Conservation (phyloP, 1,140 invertebrate species). For the Sesamia nonagrioides region DNA sequence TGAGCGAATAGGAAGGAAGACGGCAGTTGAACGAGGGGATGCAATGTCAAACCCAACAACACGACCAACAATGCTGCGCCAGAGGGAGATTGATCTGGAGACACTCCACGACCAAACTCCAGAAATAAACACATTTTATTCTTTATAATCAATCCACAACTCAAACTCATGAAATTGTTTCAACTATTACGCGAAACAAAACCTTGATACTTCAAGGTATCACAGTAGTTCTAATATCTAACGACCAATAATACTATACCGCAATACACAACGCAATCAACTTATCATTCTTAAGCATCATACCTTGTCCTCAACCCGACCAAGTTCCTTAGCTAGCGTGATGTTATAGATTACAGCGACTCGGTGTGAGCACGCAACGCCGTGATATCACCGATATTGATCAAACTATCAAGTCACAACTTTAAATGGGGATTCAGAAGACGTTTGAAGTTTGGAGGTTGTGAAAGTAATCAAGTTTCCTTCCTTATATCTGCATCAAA, state of each 20-base stretch:
- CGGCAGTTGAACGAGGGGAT: no score
- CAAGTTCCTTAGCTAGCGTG: not conserved
- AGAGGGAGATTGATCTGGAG: no score
- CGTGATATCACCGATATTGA: slow-evolving; percentile 19
- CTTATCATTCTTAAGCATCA: not conserved
- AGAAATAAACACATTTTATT: no score
- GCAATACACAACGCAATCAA: not conserved
- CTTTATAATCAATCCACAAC: not conserved
- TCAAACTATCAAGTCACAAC: no score
- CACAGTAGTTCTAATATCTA: not conserved
- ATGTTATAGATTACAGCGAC: not conserved
- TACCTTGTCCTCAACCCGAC: not conserved
- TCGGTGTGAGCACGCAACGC: not conserved
- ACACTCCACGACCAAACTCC: no score
- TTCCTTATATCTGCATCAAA: not conserved
- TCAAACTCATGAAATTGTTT: not conserved
- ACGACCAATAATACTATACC: not conserved
- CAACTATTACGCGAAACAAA: not conserved
- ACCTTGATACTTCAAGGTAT: not conserved
- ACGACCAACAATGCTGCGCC: no score
- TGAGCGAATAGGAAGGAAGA: no score
- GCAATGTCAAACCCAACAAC: no score
- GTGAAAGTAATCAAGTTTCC: no score
- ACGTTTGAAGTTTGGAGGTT: slow-evolving; percentile 10
- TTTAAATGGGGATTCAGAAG: not conserved